These are phyloP conservation scores for Lordiphosa collinella DNA, from an alignment of 1,140 invertebrate species.

Conservation along the genomic window DNA sequence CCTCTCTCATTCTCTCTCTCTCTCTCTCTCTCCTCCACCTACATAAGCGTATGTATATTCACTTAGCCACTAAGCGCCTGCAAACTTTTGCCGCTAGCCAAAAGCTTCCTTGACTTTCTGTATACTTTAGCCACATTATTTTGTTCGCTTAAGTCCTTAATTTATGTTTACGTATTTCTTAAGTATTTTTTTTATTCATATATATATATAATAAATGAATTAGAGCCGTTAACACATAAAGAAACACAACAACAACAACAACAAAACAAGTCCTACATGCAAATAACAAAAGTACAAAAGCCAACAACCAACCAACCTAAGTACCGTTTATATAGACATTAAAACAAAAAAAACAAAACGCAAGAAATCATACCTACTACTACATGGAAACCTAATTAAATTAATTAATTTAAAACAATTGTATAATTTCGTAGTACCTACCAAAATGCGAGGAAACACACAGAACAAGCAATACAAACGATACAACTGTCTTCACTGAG, in stretches of 20 bases:
- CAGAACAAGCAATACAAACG: slow-evolving; percentile 52
- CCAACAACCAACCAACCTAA: slow-evolving; percentile 78
- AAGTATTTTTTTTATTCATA: slow-evolving; percentile 67
- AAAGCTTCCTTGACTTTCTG: slow-evolving; percentile 26
- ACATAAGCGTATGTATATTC: slow-evolving; percentile 25
- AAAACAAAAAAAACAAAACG: slow-evolving; percentile 34
- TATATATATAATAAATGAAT: slow-evolving; percentile 49
- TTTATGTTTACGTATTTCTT: slow-evolving; percentile 63
- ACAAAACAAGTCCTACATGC: slow-evolving; percentile 73
- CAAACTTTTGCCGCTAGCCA: slow-evolving; percentile 54
- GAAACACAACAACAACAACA: slow-evolving; percentile 7
- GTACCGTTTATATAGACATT: slow-evolving; percentile 73
- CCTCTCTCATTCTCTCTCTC: background rate
- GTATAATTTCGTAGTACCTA: slow-evolving; percentile 17
- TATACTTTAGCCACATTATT: slow-evolving; percentile 30
- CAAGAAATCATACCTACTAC: slow-evolving; percentile 40
- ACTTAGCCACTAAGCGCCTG: slow-evolving; percentile 27
- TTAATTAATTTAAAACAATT: slow-evolving; percentile 4
- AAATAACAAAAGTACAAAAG: slow-evolving; percentile 78
- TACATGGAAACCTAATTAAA: slow-evolving; percentile 33
- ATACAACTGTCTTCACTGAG: slow-evolving; percentile 52
- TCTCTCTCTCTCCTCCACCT: background rate
- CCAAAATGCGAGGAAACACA: slow-evolving; percentile 9
- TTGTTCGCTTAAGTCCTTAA: slow-evolving; percentile 31
- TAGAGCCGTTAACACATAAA: slow-evolving; percentile 43